Conservation (phyloP, 2,888 invertebrate species). For the Elysia crispata region DNA sequence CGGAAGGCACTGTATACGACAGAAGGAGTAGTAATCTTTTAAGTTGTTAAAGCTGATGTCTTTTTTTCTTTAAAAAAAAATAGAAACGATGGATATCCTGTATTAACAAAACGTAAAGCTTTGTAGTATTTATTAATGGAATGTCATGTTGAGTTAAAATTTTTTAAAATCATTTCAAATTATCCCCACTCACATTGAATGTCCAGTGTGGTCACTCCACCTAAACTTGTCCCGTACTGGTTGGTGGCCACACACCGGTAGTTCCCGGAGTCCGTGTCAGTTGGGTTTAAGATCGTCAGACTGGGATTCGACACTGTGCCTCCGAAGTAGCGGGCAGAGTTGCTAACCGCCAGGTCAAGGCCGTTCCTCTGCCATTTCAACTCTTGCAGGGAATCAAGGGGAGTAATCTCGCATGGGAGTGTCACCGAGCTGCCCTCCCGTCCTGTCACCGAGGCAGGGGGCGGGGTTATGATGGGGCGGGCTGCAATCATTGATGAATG, state of each 20-base stretch:
- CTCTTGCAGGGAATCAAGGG: conserved; percentile 18
- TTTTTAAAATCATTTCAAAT: too few relatives aligned
- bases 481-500: too few relatives aligned
- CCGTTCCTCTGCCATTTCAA: conserved; percentile 30
- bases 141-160: too few relatives aligned
- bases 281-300: not conserved
- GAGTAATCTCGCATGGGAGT: conserved; percentile 11
- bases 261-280: not conserved
- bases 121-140: too few relatives aligned
- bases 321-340: conserved; percentile 17
- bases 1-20: too few relatives aligned
- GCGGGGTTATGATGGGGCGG: conserved; percentile 4
- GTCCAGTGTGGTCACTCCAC: not conserved
- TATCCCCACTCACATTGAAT: conserved; percentile 16
- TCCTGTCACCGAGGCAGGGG: not conserved
- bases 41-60: too few relatives aligned
- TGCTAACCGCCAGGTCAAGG: not conserved
- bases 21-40: too few relatives aligned
- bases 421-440: not conserved
- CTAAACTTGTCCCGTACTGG: not conserved
- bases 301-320: conserved; percentile 24
- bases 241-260: conserved; percentile 29
- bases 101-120: too few relatives aligned
- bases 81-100: too few relatives aligned
- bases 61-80: too few relatives aligned